These are phyloP conservation scores for Podotricha telesiphe DNA, from an alignment of 2,888 invertebrate species.

Conservation along the genomic window DNA sequence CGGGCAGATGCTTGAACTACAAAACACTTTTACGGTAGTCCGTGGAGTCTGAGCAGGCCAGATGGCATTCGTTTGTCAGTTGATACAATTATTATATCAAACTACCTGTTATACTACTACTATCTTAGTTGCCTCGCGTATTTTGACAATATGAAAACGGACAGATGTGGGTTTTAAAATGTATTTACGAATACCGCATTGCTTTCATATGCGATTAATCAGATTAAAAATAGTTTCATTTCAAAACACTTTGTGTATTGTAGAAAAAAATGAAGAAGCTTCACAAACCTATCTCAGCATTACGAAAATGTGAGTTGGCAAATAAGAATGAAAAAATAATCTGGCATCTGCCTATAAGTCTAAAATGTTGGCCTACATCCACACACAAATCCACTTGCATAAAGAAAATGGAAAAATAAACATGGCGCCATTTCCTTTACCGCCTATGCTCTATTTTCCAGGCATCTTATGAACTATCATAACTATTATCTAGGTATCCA, in stretches of 20 bases:
- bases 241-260: neutral
- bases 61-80: no score
- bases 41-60: no score
- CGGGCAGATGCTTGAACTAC: no score
- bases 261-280: conserved; percentile 5
- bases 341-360: conserved; percentile 36
- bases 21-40: no score
- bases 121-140: no score
- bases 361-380: conserved; percentile 38
- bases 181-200: no score
- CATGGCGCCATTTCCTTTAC: conserved; percentile 6
- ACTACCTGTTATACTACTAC: no score
- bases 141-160: no score
- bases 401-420: conserved; percentile 33
- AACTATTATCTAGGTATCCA: conserved; percentile 18
- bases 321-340: conserved; percentile 36
- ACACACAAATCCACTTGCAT: conserved; percentile 39
- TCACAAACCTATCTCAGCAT: conserved; percentile 24
- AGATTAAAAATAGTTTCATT: no score
- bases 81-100: no score
- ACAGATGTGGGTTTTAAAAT: no score
- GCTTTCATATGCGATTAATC: no score
- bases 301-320: conserved; percentile 32
- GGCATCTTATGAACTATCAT: conserved; percentile 1
- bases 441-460: conserved; percentile 1